Evolutionary conservation across 2,797 vertebrate species (phyloP).

Genomic region (Halcyon badia): DNA sequence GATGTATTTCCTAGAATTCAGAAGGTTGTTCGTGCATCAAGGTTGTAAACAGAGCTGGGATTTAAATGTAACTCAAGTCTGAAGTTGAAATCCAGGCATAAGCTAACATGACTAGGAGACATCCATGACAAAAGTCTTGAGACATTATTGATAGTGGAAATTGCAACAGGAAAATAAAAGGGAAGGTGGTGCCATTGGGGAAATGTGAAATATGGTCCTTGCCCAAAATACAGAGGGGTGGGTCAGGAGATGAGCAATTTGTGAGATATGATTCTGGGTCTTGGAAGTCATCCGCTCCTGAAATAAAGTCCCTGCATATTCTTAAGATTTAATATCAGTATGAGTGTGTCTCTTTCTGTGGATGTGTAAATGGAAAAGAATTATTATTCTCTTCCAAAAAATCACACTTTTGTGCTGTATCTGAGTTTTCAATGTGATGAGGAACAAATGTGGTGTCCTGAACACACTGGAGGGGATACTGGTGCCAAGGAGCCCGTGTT

Average conservation of each 20-base stretch:
- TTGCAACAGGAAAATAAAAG: neutral
- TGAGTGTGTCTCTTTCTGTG: rapidly evolving
- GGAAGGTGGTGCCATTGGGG: neutral
- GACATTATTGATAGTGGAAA: neutral
- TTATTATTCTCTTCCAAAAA: neutral
- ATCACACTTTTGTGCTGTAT: neutral
- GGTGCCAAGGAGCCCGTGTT: rapidly evolving
- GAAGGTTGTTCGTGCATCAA: neutral
- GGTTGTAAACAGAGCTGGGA: neutral
- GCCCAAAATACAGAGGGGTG: neutral
- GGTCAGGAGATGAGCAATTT: neutral
- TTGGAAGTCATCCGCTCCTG: neutral
- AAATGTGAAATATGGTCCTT: neutral
- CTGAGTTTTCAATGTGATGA: rapidly evolving
- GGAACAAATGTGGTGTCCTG: neutral
- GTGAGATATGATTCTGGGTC: neutral
- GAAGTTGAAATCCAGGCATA: neutral
- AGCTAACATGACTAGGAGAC: neutral
- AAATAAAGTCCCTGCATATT: neutral
- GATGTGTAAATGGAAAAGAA: neutral
- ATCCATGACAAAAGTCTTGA: rapidly evolving
- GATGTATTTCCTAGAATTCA: neutral
- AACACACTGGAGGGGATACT: neutral
- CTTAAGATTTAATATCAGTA: neutral
- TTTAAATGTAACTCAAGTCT: neutral